Conservation (phyloP, 2,113 vertebrate genomes). For the Sterna hirundo region DNA sequence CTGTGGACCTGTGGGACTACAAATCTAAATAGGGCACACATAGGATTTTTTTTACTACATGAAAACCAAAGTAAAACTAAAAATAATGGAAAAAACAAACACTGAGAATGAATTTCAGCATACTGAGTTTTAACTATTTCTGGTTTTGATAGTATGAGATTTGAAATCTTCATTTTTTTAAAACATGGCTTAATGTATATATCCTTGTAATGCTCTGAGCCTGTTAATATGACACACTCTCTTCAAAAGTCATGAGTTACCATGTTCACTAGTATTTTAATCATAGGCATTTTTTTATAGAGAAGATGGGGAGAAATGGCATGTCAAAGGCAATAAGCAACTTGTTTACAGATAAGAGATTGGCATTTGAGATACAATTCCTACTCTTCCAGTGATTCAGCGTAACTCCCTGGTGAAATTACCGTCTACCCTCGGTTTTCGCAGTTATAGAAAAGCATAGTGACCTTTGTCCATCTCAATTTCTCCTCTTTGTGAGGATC, state of each 20-base stretch:
- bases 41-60: neutral
- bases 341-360: neutral
- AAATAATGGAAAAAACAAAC: neutral
- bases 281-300: neutral
- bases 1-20: neutral
- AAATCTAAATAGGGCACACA: neutral
- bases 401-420: neutral
- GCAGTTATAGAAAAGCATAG: neutral
- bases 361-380: neutral
- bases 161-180: neutral
- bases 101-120: neutral
- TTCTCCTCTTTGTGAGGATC: neutral
- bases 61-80: neutral
- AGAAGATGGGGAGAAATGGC: neutral
- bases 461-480: neutral
- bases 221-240: neutral
- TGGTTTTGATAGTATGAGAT: neutral
- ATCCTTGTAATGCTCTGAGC: neutral
- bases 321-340: neutral
- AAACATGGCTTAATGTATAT: neutral
- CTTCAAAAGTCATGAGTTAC: neutral
- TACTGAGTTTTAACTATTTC: neutral
- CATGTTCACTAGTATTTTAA: neutral
- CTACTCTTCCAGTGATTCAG: neutral
- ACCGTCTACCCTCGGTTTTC: neutral